These are phyloP conservation scores for Panorpa germanica DNA, from an alignment of 2,888 invertebrate species.

Conservation along the genomic window DNA sequence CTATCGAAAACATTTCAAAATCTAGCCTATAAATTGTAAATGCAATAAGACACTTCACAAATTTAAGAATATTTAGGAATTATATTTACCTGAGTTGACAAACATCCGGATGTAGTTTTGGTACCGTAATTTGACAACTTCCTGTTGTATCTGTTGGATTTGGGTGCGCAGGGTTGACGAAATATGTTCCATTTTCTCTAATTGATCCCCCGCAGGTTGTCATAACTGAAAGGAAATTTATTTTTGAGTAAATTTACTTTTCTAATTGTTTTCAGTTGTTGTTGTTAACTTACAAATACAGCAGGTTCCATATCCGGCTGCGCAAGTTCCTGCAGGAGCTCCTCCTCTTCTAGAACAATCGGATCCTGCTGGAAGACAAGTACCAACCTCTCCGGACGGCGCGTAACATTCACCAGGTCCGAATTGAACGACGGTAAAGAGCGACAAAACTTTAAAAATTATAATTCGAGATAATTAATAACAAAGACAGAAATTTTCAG, in stretches of 20 bases:
- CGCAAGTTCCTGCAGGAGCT: slow-evolving; percentile 58
- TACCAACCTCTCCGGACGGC: slow-evolving; percentile 62
- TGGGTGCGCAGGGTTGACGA: slow-evolving; percentile 70
- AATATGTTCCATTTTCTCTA: slow-evolving; percentile 68
- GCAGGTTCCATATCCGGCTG: slow-evolving; percentile 26
- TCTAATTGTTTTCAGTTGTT: neutral
- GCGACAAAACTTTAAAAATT: slow-evolving; percentile 43
- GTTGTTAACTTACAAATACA: slow-evolving; percentile 20
- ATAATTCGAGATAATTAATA: too few species aligned
- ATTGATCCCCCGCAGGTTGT: slow-evolving; percentile 61
- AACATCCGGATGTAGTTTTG: slow-evolving; percentile 58
- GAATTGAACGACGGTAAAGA: slow-evolving; percentile 65
- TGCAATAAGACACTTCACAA: slow-evolving; percentile 2
- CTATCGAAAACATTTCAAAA: slow-evolving; percentile 55
- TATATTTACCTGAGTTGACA: slow-evolving; percentile 55
- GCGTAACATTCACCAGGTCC: slow-evolving; percentile 58
- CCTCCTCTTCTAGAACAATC: slow-evolving; percentile 59
- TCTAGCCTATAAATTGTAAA: slow-evolving; percentile 38
- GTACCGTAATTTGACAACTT: slow-evolving; percentile 67
- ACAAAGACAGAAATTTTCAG: too few species aligned
- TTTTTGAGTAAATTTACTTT: neutral
- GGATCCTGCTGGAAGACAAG: slow-evolving; percentile 46
- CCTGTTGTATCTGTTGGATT: slow-evolving; percentile 41
- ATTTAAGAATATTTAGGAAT: slow-evolving; percentile 1
- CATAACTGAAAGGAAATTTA: slow-evolving; percentile 34